Evolutionary conservation across 1,140 invertebrate genomes (phyloP), one percentile per base, ranked within the genome.

Genomic region (Neocloeon triangulifer): DNA sequence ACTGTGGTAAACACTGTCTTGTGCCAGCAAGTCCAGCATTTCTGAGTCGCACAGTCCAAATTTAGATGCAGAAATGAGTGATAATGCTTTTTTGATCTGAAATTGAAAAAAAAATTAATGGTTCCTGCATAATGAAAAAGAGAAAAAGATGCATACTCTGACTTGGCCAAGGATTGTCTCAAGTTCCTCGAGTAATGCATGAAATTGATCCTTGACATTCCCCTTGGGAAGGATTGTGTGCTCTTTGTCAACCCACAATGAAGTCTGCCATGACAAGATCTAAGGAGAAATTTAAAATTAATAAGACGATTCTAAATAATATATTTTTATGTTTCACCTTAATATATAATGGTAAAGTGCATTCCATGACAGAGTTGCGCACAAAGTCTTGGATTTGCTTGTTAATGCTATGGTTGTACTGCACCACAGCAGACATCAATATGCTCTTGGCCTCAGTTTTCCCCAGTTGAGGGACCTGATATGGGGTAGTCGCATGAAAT

Each of bases 1-100:
- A 36, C 62, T 69, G 44, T 73, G 65, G 31, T 76, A 75, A 30
- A 56, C 55, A n/a, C 68, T 59, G 46, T 76, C 69, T 36, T 67
- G 59, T 1, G 73, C 69, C 18, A 80, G 42, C 12, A 80, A 50
- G 49, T 80, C 75, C 37, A 77, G 49, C 48, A 78, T 65, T 53
- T 80, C 77, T 4, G 65, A 68, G 42, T 73, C 68, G 9, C 66
- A 64, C n/a, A 80, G 50, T 0, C 77, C 75, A 41, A 68, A 61
- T 22, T 71, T 61, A 4, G 73, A 60, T 5, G 66, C 66, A 2
- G 69, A 67, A 12, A 78, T 53, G 21, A 77, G 55, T 1, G 70
- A 66, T n/a, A 79, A 49, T 8, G 56, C 64, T 55, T 47, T 58
- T 44, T 56, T 50, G 6, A 59, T 45, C 56, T 60, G 46, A 39